Conservation (phyloP, 2,888 invertebrate genomes). For the Dendrolimus houi region DNA sequence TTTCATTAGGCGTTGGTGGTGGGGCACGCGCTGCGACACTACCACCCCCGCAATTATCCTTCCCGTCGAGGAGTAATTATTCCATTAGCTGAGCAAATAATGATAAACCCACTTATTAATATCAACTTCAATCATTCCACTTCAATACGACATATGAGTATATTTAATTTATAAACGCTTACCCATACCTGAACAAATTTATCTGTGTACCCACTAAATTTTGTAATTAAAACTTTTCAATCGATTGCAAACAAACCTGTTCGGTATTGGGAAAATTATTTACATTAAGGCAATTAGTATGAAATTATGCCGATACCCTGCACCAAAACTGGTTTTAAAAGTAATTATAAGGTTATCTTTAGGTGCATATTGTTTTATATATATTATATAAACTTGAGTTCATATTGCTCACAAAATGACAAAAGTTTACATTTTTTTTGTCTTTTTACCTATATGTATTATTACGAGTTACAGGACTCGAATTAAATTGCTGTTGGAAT, state of each 20-base stretch:
- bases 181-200: not conserved
- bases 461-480: too few relatives aligned
- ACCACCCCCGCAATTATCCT: conserved; percentile 40
- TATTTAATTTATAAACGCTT: not conserved
- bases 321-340: not conserved
- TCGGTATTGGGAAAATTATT: not conserved
- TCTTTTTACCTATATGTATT: too few relatives aligned
- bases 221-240: not conserved
- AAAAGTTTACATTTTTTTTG: too few relatives aligned
- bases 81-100: conserved; percentile 66
- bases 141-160: not conserved
- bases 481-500: too few relatives aligned
- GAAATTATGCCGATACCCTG: not conserved
- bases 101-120: conserved; percentile 54
- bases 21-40: conserved; percentile 6
- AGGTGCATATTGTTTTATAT: not conserved
- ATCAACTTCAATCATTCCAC: conserved; percentile 11
- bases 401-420: too few relatives aligned
- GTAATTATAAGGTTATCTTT: not conserved
- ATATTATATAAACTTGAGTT: too few relatives aligned
- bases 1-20: conserved; percentile 24
- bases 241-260: not conserved
- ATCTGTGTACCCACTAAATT: not conserved
- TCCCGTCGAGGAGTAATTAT: conserved; percentile 50
- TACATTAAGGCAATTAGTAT: not conserved